Evolutionary conservation across 2,113 vertebrate species (phyloP).

Genomic region (human (Homo sapiens)): DNA sequence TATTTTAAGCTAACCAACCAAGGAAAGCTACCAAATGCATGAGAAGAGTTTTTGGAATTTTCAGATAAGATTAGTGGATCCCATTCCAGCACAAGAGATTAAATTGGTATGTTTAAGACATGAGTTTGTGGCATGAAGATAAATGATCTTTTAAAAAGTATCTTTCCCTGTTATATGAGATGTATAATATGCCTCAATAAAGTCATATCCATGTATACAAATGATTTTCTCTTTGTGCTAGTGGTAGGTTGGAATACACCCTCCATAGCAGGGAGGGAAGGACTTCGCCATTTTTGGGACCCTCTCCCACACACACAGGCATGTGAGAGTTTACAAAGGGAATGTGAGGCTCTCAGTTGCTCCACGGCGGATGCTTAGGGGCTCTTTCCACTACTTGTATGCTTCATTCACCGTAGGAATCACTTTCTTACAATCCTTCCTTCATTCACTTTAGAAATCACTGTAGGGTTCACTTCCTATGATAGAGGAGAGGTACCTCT

Average conservation of each 20-base stretch:
- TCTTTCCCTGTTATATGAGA: neutral
- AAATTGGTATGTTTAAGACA: neutral
- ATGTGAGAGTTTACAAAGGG: fast-evolving
- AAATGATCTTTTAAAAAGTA: neutral
- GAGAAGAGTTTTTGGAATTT: neutral
- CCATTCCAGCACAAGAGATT: neutral
- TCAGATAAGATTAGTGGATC: neutral
- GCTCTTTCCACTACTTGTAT: neutral
- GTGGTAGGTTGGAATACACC: neutral
- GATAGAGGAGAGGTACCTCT: neutral
- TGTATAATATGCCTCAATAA: neutral
- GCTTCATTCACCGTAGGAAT: neutral
- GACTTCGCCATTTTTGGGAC: fast-evolving
- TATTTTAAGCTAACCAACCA: neutral
- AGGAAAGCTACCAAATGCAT: neutral
- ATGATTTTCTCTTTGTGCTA: neutral
- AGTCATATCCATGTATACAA: neutral
- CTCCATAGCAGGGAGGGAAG: neutral
- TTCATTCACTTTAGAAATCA: neutral
- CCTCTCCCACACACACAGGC: fast-evolving
- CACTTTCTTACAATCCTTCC: neutral
- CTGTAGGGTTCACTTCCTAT: neutral
- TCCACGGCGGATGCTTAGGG: neutral
- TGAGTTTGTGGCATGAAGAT: neutral
- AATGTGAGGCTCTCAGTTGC: too few species aligned